Evolutionary conservation across 2,797 vertebrate species (phyloP).

Genomic region (Poeciliopsis gracilis): DNA sequence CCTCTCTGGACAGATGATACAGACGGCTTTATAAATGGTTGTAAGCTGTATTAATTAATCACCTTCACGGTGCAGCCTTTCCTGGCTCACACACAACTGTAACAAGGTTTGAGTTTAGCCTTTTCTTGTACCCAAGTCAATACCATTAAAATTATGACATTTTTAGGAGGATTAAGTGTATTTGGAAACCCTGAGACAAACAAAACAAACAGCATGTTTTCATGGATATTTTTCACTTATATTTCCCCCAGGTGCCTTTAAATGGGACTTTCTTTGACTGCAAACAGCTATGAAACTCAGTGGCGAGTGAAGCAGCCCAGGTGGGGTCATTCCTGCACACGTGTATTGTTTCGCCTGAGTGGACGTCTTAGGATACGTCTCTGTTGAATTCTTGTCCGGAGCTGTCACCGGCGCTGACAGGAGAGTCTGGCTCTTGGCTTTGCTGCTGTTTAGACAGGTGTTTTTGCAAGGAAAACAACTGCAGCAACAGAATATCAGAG

Average conservation of each 20-base stretch:
- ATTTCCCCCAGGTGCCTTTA: constrained; percentile 43
- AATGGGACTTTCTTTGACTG: constrained; percentile 19
- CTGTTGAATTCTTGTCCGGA: constrained; percentile 72
- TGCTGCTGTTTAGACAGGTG: constrained; percentile 86
- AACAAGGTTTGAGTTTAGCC: constrained; percentile 45
- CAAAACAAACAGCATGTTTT: constrained; percentile 44
- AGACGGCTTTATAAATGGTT: constrained; percentile 73
- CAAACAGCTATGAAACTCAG: constrained; percentile 39
- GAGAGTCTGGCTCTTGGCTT: constrained; percentile 77
- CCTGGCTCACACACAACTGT: constrained; percentile 57
- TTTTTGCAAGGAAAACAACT: constrained; percentile 82
- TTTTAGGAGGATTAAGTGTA: constrained; percentile 53
- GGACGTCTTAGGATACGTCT: constrained; percentile 72
- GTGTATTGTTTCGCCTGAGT: constrained; percentile 73
- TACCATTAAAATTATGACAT: constrained; percentile 39
- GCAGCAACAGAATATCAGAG: constrained; percentile 75
- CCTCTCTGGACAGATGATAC: constrained; percentile 74
- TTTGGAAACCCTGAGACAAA: constrained; percentile 46
- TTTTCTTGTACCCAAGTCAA: constrained; percentile 37
- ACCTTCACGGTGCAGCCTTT: constrained; percentile 58
- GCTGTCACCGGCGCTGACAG: constrained; percentile 80
- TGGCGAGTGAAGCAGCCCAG: constrained; percentile 52
- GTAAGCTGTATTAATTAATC: constrained; percentile 79
- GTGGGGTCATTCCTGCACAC: constrained; percentile 71
- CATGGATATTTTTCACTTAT: constrained; percentile 13